These are phyloP conservation scores for Aleiodes alternator DNA, from an alignment of 2,888 invertebrate species.

Conservation along the genomic window DNA sequence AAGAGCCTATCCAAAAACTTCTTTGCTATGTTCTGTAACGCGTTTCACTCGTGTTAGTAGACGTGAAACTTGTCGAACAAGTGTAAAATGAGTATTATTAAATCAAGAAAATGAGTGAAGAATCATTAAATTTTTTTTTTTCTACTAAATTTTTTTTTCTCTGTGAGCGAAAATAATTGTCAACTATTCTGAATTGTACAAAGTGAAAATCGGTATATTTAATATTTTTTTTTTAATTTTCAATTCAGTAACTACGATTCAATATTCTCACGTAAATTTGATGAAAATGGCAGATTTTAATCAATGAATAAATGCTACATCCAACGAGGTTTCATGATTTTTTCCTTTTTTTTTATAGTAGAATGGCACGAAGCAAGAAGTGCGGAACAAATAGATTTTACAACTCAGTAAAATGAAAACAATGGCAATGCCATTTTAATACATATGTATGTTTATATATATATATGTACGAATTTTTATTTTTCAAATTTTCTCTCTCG, in stretches of 20 bases:
- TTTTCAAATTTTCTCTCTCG: conserved; percentile 11
- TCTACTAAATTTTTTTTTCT: neutral
- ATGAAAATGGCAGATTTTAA: conserved; percentile 10
- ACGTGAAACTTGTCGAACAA: neutral
- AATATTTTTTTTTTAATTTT: neutral
- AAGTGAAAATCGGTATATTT: conserved; percentile 62
- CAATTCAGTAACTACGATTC: conserved; percentile 59
- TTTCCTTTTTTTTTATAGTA: neutral
- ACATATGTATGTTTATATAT: conserved; percentile 2
- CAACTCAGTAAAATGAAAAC: conserved; percentile 58
- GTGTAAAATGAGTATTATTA: conserved; percentile 40
- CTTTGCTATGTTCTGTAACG: neutral
- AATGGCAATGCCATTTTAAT: conserved; percentile 15
- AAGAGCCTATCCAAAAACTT: conserved; percentile 18
- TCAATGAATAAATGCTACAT: neutral
- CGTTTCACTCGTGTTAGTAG: conserved; percentile 2
- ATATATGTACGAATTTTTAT: conserved; percentile 8
- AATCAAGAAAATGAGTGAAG: neutral
- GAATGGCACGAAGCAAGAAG: conserved; percentile 48
- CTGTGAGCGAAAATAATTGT: neutral
- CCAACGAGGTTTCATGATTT: neutral
- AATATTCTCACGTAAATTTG: conserved; percentile 66
- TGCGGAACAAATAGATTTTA: conserved; percentile 63
- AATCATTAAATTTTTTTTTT: neutral
- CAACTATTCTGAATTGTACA: conserved; percentile 41